Conservation (phyloP, 2,113 vertebrate genomes). For the Mastomys natalensis region DNA sequence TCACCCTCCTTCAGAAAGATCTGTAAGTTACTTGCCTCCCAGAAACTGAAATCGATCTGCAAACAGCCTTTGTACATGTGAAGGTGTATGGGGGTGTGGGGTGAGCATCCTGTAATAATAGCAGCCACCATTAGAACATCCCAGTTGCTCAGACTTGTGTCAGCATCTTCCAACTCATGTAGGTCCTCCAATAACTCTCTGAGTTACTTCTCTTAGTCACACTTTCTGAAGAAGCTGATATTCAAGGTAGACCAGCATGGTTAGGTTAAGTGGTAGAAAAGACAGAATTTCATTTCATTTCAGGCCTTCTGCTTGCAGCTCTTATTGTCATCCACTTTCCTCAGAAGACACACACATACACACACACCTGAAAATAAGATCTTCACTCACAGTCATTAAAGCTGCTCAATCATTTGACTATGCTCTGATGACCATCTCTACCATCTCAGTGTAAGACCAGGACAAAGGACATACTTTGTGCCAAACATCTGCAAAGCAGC, state of each 20-base stretch:
- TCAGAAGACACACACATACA: neutral
- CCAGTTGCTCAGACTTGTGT: neutral
- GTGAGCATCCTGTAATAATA: neutral
- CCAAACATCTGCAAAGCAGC: neutral
- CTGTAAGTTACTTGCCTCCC: neutral
- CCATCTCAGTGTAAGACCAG: neutral
- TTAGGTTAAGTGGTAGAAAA: neutral
- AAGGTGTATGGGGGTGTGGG: neutral
- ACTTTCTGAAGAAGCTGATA: conserved; percentile 7
- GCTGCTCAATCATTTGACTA: neutral
- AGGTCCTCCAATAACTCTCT: neutral
- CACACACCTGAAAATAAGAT: neutral
- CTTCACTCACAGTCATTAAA: neutral
- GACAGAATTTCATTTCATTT: neutral
- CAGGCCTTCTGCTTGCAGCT: neutral
- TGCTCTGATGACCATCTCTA: neutral
- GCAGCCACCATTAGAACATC: neutral
- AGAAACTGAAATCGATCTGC: neutral
- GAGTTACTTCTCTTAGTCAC: neutral
- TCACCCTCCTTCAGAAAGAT: conserved; percentile 36
- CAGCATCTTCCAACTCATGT: neutral
- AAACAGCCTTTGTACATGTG: neutral
- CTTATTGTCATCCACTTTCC: neutral
- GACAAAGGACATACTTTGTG: neutral
- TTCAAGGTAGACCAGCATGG: neutral